Conservation (phyloP, 2,888 invertebrate genomes). For the Cryptophagus acutangulus region DNA sequence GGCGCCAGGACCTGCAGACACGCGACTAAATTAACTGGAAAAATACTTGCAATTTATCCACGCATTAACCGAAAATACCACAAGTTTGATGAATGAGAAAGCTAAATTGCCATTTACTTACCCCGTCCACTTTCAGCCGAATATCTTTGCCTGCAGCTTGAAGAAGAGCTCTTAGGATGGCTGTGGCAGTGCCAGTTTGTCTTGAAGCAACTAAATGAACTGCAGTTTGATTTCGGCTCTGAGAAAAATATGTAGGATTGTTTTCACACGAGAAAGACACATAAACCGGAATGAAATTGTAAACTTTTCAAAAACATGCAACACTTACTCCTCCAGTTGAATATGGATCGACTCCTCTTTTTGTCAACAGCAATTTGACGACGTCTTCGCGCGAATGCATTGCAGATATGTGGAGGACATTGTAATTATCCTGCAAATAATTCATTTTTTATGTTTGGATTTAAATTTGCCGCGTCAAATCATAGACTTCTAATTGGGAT, state of each 20-base stretch:
- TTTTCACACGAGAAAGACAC: background rate
- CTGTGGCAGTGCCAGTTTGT: conserved; percentile 87
- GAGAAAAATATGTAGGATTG: conserved; percentile 21
- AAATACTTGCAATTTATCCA: background rate
- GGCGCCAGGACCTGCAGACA: conserved; percentile 30
- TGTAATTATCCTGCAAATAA: conserved; percentile 83
- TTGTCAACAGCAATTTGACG: conserved; percentile 80
- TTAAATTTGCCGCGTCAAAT: conserved; percentile 5
- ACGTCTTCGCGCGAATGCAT: conserved; percentile 94
- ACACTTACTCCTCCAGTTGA: conserved; percentile 87
- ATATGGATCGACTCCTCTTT: conserved; percentile 86
- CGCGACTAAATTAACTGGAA: conserved; percentile 22
- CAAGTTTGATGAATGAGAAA: background rate
- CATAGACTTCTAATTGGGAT: conserved; percentile 8
- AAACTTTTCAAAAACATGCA: background rate
- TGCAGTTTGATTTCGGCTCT: conserved; percentile 91
- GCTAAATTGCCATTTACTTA: conserved; percentile 50
- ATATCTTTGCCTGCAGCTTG: conserved; percentile 88
- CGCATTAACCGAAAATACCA: background rate
- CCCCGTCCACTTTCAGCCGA: conserved; percentile 80
- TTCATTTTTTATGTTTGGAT: background rate
- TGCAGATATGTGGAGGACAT: conserved; percentile 90
- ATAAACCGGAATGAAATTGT: background rate
- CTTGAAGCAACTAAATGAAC: conserved; percentile 93
- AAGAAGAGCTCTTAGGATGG: conserved; percentile 82